Evolutionary conservation across 2,113 vertebrate genomes (phyloP), one percentile per base, ranked within the genome.

Genomic region (Tympanuchus pallidicinctus): DNA sequence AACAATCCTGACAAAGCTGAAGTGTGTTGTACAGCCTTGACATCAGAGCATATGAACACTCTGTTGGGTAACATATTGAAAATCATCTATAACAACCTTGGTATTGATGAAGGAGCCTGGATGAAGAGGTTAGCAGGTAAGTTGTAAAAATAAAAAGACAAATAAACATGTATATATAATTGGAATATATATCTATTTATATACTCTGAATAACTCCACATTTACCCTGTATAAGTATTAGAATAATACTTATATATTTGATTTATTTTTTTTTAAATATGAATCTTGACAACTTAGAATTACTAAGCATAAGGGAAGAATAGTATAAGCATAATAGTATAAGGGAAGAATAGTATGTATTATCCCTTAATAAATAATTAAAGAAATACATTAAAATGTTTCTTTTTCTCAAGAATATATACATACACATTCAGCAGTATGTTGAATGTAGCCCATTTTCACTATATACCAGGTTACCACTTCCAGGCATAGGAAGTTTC

Each of bases 61-160:
- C 98, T 99, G 13, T 98, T 99, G 76, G 99, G 99, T 18, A 99
- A 99, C 92, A 99, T 99, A 80, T 67, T 99, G 83, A 99, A 99
- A 97, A 99, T 99, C 91, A 99, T 99, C 92, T 99, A 99, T 91
- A 99, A 99, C 96, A 99, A 99, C 95, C 95, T 99, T 96, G 99
- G 99, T 8, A 99, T 99, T 27, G 99, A 99, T 22, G 99, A 99
- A 83, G 99, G 99, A 4, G 98, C 99, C 60, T 99, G 99, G 99
- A 99, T 99, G 99, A 99, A 99, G 94, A 98, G 98, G 88, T 95
- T 99, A 43, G 99, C 99, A 86, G 99, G 99, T 99, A 96, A 89
- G 86, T 47, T 27, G 3, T 88, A 52, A 72, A 92, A 82, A 59
- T 18, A 73, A 64, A 74, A 8, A 42, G 57, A 64, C 32, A 8